A percentile compares a stretch with the other conserved stretches of the same genome.
These are phyloP conservation scores for Syngnathoides biaculeatus DNA, from an alignment of 2,113 vertebrate genomes.

Conservation along the genomic window DNA sequence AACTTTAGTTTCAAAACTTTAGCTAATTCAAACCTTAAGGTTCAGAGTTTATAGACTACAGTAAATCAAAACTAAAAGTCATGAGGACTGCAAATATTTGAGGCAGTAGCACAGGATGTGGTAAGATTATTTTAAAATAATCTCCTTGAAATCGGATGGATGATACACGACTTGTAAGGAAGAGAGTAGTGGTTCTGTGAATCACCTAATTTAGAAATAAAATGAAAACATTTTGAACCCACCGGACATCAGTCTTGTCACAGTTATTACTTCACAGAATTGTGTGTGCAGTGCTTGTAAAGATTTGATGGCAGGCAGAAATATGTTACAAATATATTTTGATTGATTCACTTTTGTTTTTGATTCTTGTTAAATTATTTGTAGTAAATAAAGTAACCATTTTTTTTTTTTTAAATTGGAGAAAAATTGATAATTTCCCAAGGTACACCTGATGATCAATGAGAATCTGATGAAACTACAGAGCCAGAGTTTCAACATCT, in stretches of 20 bases:
- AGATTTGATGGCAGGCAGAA: too few relatives aligned
- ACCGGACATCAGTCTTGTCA: not conserved
- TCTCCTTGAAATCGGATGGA: not conserved
- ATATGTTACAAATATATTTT: too few relatives aligned
- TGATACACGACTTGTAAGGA: not conserved
- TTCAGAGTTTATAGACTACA: not conserved
- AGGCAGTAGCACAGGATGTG: not conserved
- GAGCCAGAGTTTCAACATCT: too few relatives aligned
- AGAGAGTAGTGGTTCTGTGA: not conserved
- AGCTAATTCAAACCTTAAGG: not conserved
- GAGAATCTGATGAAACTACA: too few relatives aligned
- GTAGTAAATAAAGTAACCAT: too few relatives aligned
- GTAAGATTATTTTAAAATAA: not conserved
- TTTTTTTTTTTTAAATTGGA: too few relatives aligned
- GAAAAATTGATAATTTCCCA: too few relatives aligned
- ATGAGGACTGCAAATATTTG: not conserved
- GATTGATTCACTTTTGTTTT: not conserved
- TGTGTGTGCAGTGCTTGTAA: too few relatives aligned
- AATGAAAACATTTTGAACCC: not conserved
- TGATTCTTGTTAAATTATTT: too few relatives aligned
- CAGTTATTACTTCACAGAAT: too few relatives aligned
- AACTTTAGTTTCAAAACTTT: not conserved
- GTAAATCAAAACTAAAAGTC: slow-evolving; percentile 1
- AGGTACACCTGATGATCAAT: too few relatives aligned
- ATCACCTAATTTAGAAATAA: not conserved